A percentile compares a stretch with the other conserved stretches of the same genome.
Conservation (phyloP, 2,888 invertebrate genomes). For the Scaptodrosophila latifasciaeformis region DNA sequence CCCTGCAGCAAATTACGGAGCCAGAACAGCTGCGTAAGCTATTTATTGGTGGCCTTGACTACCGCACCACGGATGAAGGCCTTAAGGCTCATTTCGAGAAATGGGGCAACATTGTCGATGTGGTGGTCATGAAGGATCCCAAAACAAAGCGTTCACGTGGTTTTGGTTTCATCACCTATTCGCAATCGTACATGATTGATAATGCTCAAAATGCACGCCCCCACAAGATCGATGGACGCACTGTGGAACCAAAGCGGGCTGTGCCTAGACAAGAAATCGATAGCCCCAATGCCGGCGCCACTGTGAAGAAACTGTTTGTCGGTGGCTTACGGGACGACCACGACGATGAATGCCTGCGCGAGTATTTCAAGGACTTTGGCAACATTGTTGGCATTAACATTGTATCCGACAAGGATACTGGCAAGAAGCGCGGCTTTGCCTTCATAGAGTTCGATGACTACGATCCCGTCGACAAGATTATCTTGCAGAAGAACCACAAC, state of each 20-base stretch:
- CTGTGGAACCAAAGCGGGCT: constrained; percentile 97
- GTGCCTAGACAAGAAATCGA: constrained; percentile 95
- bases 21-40: constrained; percentile 89
- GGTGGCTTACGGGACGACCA: constrained; percentile 95
- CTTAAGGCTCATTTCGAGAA: constrained; percentile 94
- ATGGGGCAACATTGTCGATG: constrained; percentile 97
- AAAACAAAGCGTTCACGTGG: constrained; percentile 96
- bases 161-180: constrained; percentile 98
- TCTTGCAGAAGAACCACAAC: constrained; percentile 85
- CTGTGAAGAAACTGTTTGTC: constrained; percentile 95
- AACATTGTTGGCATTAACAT: constrained; percentile 90
- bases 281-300: constrained; percentile 93
- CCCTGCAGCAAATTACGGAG: constrained; percentile 69
- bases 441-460: constrained; percentile 98
- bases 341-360: constrained; percentile 89
- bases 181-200: constrained; percentile 95
- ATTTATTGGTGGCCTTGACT: constrained; percentile 96
- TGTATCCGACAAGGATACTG: constrained; percentile 93
- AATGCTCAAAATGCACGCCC: constrained; percentile 93
- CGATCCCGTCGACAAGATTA: constrained; percentile 95
- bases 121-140: constrained; percentile 97
- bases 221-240: constrained; percentile 92
- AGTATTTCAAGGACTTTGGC: constrained; percentile 89
- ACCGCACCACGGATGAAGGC: constrained; percentile 93
- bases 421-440: constrained; percentile 95